Base-by-base conservation (phyloP, 2,113 vertebrate genomes). In the Cyprinus carpio region DNA sequence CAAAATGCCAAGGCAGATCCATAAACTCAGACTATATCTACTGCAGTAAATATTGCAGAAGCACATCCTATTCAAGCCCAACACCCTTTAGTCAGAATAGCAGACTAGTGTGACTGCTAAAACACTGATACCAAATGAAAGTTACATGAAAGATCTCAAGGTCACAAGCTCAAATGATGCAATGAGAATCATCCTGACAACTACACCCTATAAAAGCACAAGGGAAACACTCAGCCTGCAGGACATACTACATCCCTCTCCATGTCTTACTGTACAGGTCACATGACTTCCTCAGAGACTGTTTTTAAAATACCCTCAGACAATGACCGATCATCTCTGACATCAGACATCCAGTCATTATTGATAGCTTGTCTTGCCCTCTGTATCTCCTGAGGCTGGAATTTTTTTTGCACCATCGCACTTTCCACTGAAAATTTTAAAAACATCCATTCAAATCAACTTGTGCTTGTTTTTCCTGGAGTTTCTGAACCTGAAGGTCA, bases 401-500 rank as follows among this genome's bases (percentile, higher is more conserved):
- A 43, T 37, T 27, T 16, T 64, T 43, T 64, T 81, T 0, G n/a
- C 43, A 75, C 43, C n/a, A 0, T 18, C 7, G 25, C 43, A 31
- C 43, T 54, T n/a, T 69, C 80, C 12, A 4, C 11, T 34, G 18
- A 69, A 67, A 82, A 13, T 51, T n/a, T 7, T 4, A 51, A 64
- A 74, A 64, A 46, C 65, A 62, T 29, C 37, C 2, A 8, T 65
- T 79, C 76, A 34, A 56, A 8, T 81, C 60, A 79, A 49, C 51
- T 8, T 4, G 25, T 81, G 64, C 65, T 75, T 82, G 31, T 40
- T 75, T 82, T 72, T 46, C 77, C 34, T 54, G 51, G 25, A 60
- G 75, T 80, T 51, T 72, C 37, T 34, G 78, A 64, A 49, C 58
- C 69, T 51, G 67, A 75, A 86, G 78, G 78, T 86, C 78, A 86